Evolutionary conservation across 2,888 invertebrate genomes (phyloP).

Genomic region (Acanthosepion esculentum): DNA sequence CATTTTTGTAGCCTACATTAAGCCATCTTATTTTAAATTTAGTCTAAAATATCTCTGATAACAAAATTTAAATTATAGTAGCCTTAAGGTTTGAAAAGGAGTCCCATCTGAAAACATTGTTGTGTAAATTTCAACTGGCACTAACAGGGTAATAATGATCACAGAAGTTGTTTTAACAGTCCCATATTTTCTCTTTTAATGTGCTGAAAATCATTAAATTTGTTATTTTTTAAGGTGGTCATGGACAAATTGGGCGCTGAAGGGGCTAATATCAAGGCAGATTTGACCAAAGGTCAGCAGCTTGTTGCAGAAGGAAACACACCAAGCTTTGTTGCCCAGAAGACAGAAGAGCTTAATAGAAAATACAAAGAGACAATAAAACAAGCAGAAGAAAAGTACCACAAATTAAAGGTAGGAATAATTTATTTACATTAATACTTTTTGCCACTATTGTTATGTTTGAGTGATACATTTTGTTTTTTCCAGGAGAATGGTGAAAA

Average conservation of each 20-base stretch:
- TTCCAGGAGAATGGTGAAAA: too few species aligned
- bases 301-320: conserved; percentile 89
- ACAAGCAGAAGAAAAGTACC: conserved; percentile 86
- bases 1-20: too few species aligned
- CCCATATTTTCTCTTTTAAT: background rate
- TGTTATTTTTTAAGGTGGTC: conserved; percentile 56
- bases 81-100: too few species aligned
- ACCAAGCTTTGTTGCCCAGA: conserved; percentile 88
- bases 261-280: conserved; percentile 79
- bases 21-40: too few species aligned
- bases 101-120: too few species aligned
- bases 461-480: too few species aligned
- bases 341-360: conserved; percentile 88
- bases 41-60: too few species aligned
- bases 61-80: too few species aligned
- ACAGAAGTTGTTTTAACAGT: too few species aligned
- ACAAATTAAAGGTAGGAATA: conserved; percentile 81
- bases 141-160: too few species aligned
- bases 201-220: background rate
- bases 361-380: conserved; percentile 92
- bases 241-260: conserved; percentile 66
- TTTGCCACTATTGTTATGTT: background rate
- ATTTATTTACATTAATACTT: background rate
- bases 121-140: too few species aligned
- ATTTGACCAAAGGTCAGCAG: conserved; percentile 92